Evolutionary conservation across 2,888 invertebrate genomes (phyloP), one percentile per base, ranked within the genome.

Genomic region (Sarcophaga rosellei): DNA sequence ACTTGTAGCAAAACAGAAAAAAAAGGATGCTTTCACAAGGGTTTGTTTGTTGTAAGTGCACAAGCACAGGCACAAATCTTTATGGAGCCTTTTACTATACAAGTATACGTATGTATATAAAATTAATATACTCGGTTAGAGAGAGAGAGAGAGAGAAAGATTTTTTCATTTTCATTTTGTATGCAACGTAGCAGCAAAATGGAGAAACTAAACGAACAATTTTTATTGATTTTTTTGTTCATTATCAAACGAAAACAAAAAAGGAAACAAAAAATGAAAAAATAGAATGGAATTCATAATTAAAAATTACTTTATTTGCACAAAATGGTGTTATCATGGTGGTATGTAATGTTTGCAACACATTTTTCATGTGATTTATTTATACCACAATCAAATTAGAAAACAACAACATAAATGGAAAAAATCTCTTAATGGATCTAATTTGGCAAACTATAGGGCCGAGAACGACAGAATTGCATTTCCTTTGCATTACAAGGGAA

Each of bases 401-500:
- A 80, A 35, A 35, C 1, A 35, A 35, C 8, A 35, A 1, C 8
- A 35, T 1, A 35, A 6, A 1, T 0, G 5, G 6, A 35, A 83
- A 86, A 77, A 86, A 78, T 44, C 62, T 81, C 81, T 86, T 84
- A 86, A 86, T 86, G 78, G 47, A 68, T 75, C 75, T 86, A 86
- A 86, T 86, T 86, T 78, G 77, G 84, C 78, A 81, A 84, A 70
- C 84, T 10, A 10, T 35, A 35, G 81, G 84, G 61, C 72, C 61
- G 65, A 77, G 61, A 45, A 68, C 20, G 35, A 10, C 35, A 35
- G 35, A 35, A 35, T 10, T 35, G 35, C 35, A 35, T 35, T 35
- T 20, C 62, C 68, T 65, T 74, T 63, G 47, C 21, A 57, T 45
- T 8, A 12, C 15, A 45, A 63, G 20, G 6, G 23, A 8, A 68